phyloP scores from a whole-genome alignment of 2,113 vertebrate genomes.

The Rousettus leschenaultii region DNA sequence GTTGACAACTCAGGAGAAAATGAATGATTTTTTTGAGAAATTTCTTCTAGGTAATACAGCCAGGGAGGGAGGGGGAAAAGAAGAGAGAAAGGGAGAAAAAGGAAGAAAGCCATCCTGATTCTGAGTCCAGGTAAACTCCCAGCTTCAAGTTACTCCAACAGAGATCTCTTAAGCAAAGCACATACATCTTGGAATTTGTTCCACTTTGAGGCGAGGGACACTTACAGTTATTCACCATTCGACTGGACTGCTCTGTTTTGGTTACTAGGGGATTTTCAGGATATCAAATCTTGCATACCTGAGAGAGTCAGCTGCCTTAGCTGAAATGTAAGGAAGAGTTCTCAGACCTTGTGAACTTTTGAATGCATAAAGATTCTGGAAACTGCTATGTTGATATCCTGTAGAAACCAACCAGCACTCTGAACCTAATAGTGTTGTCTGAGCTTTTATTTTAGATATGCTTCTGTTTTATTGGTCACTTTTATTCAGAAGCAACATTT shows the following conservation, averaged over 20 bases:
- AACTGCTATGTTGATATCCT: neutral
- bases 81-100: neutral
- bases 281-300: neutral
- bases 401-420: neutral
- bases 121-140: no score
- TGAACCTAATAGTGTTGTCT: neutral
- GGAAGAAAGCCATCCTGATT: neutral
- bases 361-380: neutral
- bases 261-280: neutral
- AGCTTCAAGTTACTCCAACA: no score
- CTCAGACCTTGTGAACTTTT: neutral
- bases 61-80: rapidly evolving
- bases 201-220: rapidly evolving
- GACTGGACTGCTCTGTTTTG: neutral
- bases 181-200: neutral
- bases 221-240: rapidly evolving
- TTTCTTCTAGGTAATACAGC: neutral
- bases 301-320: neutral
- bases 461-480: neutral
- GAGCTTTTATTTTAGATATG: neutral
- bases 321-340: neutral
- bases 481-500: neutral
- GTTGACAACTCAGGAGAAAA: neutral
- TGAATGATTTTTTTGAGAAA: neutral
- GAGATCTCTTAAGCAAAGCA: neutral